Percentiles rank a stretch among this genome's conserved stretches.
phyloP scores from a whole-genome alignment of 2,797 vertebrate genomes.

The Bucorvus abyssinicus region DNA sequence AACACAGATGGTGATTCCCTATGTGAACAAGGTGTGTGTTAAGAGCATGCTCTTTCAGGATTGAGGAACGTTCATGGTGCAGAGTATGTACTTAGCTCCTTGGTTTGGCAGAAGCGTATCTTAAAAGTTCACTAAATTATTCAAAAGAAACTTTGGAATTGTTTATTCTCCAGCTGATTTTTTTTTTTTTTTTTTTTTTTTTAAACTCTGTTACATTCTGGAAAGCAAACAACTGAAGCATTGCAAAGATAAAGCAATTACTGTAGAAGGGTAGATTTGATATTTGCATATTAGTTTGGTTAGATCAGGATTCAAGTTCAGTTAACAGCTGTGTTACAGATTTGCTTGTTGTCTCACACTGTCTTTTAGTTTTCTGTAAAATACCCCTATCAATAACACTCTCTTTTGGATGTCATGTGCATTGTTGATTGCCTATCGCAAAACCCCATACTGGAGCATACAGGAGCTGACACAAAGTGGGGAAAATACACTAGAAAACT shows the following conservation, averaged over 20 bases:
- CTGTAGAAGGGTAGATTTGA: background rate
- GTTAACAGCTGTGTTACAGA: slow-evolving; percentile 30
- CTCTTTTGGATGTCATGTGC: background rate
- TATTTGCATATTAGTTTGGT: slow-evolving; percentile 9
- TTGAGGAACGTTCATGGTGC: rapidly evolving
- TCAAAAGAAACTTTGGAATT: background rate
- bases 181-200: background rate
- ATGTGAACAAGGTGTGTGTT: rapidly evolving
- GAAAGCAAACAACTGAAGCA: background rate
- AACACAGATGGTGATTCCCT: background rate
- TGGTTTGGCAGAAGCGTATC: background rate
- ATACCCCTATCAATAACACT: background rate
- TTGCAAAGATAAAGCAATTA: background rate
- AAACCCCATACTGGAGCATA: background rate
- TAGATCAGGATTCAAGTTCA: slow-evolving; percentile 12
- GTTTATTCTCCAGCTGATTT: background rate
- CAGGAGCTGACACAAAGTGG: background rate
- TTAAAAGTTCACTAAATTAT: background rate
- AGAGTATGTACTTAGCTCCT: background rate
- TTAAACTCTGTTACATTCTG: background rate
- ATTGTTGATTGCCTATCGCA: background rate
- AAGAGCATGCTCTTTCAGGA: background rate
- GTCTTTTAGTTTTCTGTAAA: background rate
- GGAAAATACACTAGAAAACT: background rate
- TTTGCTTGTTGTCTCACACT: background rate